Base-by-base conservation (phyloP, 2,888 invertebrate species). In the Rhaphigaster nebulosa region DNA sequence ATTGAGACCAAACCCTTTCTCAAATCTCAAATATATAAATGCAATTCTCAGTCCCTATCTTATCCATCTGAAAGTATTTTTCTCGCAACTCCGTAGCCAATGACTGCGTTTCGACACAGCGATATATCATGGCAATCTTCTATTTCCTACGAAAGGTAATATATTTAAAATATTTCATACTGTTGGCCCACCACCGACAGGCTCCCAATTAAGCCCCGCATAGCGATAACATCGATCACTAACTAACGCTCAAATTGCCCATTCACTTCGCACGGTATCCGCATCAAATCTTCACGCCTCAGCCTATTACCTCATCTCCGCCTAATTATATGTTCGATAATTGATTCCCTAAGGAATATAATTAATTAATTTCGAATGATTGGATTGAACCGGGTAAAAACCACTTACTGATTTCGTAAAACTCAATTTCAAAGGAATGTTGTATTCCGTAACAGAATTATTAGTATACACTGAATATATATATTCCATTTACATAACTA, bases 201-300 rank as follows among this genome's bases (percentile, higher is more conserved):
- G 38, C 6, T 23, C 5, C 34, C 70, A 76, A 76, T 76, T 76
- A n/a, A 76, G 70, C 20, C 6, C 29, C 20, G 23, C 20, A 0
- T 0, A 20, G 34, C 4, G 70, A 76, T 76, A 76, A 38, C 34
- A 76, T 76, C 70, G 38, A 76, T 76, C 70, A 38, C 70, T 76
- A 76, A 38, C 70, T 38, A 76, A 20, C 34, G 20, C 70, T 76
- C 70, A 34, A 76, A 76, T 76, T 20, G 70, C 70, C 70, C 70
- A 76, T 76, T 76, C 70, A 38, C 70, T 76, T 38, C 20, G 18
- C 38, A 38, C 70, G 70, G 20, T 76, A 76, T 76, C 70, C 34
- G 38, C 70, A 76, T 76, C 38, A 76, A 38, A 38, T 38, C 38
- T 38, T 76, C 70, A 76, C 70, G 70, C 70, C 70, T 76, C 38